Evolutionary conservation across 2,888 invertebrate species (phyloP).

Genomic region (Limnephilus rhombicus): DNA sequence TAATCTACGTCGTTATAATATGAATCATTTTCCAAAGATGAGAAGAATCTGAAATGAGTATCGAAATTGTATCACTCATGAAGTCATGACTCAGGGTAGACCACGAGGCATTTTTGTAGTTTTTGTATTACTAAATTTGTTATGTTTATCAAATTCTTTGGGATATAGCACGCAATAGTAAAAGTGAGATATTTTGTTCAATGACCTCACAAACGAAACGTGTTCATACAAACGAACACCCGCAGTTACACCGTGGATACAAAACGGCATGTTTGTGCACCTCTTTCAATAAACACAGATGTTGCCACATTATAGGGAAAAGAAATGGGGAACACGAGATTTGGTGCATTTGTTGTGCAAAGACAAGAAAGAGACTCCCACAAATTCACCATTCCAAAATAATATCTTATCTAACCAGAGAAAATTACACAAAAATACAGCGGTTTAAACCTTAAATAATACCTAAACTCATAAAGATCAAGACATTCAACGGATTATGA

Average conservation of each 20-base stretch:
- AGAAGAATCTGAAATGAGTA: background rate
- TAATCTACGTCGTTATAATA: background rate
- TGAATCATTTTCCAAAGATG: background rate
- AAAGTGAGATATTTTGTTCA: conserved; percentile 8
- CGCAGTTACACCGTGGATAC: background rate
- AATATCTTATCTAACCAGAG: background rate
- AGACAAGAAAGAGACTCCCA: background rate
- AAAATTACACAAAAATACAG: background rate
- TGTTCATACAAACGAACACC: conserved; percentile 21
- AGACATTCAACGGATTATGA: background rate
- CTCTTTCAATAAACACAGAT: conserved; percentile 20
- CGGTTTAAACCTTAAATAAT: background rate
- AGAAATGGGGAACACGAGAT: background rate
- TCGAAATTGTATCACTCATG: background rate
- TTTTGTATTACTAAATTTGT: background rate
- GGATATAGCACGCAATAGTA: conserved; percentile 3
- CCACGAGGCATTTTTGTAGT: background rate
- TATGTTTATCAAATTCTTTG: background rate
- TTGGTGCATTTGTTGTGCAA: background rate
- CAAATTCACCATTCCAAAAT: background rate
- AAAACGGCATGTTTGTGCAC: conserved; percentile 23
- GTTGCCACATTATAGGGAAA: background rate
- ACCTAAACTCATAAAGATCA: background rate
- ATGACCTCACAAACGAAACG: conserved; percentile 4
- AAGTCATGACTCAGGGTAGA: background rate